A percentile compares a stretch with the other conserved stretches of the same genome.
phyloP scores from a whole-genome alignment of 1,140 invertebrate species.

The Lepidurus apus region DNA sequence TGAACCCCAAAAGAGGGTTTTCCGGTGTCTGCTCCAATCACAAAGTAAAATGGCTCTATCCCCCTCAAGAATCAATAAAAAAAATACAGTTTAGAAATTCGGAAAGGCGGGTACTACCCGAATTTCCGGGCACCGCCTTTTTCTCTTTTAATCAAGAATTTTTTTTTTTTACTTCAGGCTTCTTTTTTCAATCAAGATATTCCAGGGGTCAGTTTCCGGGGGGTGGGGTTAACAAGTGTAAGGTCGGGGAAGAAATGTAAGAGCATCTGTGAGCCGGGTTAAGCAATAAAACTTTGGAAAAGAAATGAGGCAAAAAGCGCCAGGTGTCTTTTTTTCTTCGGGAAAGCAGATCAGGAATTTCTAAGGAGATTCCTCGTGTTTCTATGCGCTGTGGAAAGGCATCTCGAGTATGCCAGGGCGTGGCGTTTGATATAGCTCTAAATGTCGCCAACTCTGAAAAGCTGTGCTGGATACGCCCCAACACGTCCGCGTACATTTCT shows the following conservation, averaged over 20 bases:
- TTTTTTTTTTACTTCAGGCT: neutral
- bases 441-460: conserved; percentile 2
- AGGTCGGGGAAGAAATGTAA: too few species aligned
- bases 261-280: too few species aligned
- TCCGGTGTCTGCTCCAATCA: too few species aligned
- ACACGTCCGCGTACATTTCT: neutral
- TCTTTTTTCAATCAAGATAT: too few species aligned
- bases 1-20: too few species aligned
- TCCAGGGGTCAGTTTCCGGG: too few species aligned
- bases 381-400: neutral
- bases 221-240: too few species aligned
- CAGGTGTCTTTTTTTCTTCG: neutral
- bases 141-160: neutral
- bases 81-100: neutral
- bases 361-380: neutral
- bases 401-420: conserved; percentile 1
- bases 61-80: neutral
- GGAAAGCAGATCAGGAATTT: neutral
- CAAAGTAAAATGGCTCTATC: too few species aligned
- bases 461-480: neutral
- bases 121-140: conserved; percentile 9
- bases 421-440: neutral
- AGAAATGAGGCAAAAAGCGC: too few species aligned
- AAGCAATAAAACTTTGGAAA: too few species aligned
- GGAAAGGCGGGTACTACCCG: conserved; percentile 2